These are phyloP conservation scores for Callipepla californica DNA, from an alignment of 2,113 vertebrate species.

Conservation along the genomic window DNA sequence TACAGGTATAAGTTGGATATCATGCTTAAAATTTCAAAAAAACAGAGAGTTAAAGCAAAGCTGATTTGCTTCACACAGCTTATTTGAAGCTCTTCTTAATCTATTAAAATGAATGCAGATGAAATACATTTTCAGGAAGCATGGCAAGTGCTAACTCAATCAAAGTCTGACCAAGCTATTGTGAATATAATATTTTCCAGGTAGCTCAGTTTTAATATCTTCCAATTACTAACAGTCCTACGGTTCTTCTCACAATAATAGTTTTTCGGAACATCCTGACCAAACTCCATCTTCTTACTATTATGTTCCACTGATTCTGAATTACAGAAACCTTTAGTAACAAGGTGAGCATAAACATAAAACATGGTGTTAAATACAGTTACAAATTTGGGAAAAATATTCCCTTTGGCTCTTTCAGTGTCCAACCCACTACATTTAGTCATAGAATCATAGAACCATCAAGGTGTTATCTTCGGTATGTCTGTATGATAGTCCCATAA, in stretches of 20 bases:
- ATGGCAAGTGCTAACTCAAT: neutral
- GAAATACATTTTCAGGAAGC: neutral
- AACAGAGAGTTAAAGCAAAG: neutral
- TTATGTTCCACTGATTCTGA: neutral
- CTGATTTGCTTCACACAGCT: neutral
- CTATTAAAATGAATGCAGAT: neutral
- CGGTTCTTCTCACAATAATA: neutral
- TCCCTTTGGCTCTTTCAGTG: neutral
- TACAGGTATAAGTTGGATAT: neutral
- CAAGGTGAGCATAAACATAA: neutral
- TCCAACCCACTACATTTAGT: neutral
- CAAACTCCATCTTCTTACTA: neutral
- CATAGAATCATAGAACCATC: too few relatives aligned
- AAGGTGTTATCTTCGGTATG: neutral
- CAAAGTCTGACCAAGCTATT: neutral
- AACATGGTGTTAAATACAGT: accelerated
- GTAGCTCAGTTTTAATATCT: neutral
- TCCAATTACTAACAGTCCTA: neutral
- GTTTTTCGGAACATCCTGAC: neutral
- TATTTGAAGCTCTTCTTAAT: neutral
- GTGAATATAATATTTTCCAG: neutral
- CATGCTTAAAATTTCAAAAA: neutral
- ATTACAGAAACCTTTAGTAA: neutral
- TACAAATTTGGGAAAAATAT: neutral
- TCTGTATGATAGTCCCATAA: neutral